Base-by-base conservation (phyloP, 2,797 vertebrate species). In the Aulostomus chinensis region DNA sequence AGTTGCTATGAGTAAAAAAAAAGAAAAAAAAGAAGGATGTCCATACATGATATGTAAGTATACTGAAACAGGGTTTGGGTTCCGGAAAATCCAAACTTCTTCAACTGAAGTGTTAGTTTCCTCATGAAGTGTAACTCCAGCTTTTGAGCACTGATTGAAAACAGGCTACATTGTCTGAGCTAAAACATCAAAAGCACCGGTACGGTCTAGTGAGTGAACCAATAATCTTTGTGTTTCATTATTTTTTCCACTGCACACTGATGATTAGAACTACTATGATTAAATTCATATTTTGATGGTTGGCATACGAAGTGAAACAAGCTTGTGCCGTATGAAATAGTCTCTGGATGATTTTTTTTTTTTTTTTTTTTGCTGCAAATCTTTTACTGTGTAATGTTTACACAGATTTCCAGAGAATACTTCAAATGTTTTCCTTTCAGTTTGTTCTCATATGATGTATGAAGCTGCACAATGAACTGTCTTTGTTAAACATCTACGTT, bases 401-500 rank as follows among this genome's bases (percentile, higher is more conserved):
- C 30, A 42, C 20, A 40, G 66, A 9, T 63, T 58, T 39, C 18
- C 67, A 68, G 45, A 45, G 47, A 60, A 58, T 31, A 4, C 51
- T 58, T 22, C 43, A 25, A 6, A 43, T 47, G 4, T 41, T 48
- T 9, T 38, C 30, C 13, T n/a, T n/a, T 46, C 70, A 50, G 55
- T 33, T 69, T 70, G 33, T 49, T 68, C 42, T 45, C 24, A 43
- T 68, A 57, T 73, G 33, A 68, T 80, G 54, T 81, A 33, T 81
- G 11, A 84, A 75, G 63, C 65, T 85, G 73, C 76, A 60, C 45
- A 45, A 79, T 88, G 71, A 75, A 52, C 69, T 85, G 76, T 83
- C 85, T 81, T 73, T 90, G 80, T 86, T 89, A 84, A 92, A 91
- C 83, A 87, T 90, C 51, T 84, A 69, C 73, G 59, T 89, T 96